Base-by-base conservation (phyloP, 2,888 invertebrate genomes). In the Xestia rhomboidea region DNA sequence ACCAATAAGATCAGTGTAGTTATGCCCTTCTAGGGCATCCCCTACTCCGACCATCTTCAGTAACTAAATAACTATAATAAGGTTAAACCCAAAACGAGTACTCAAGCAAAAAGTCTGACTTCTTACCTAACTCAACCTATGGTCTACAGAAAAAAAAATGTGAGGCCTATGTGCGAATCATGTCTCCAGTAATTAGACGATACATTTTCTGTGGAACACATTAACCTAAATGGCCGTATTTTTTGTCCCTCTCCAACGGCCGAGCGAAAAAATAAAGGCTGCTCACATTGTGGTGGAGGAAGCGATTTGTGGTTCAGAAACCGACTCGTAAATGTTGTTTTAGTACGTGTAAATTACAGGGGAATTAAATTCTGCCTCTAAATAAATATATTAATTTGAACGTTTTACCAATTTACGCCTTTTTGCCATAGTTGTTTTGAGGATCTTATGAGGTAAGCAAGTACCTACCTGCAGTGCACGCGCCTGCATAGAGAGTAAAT, bases 111-210 rank as follows among this genome's bases (percentile, higher is more conserved):
- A 80, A 24, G 8, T 2, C 15, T 24, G 60, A 72, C 77, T 88
- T 80, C 78, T 71, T 79, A 74, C 51, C 34, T 77, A 74, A 57
- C 30, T 76, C 80, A 68, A 30, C 66, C 15, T 57, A 64, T 66
- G 34, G 67, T n/a, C 13, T 13, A 62, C 21, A 21, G 7, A 38
- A 67, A 82, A 87, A 54, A 84, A 87, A 84, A 81, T 69, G 34
- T 69, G n/a, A 63, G 60, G 54, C 34, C 78, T 70, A 82, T 82
- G 86, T 81, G 81, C 49, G 86, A 91, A 89, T 88, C 89, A 89
- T 83, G 87, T 91, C 91, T 89, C 85, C 88, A 85, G 90, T 94
- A 95, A 95, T 94, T 94, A 94, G 92, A 90, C 92, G 90, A 93
- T 93, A 93, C 93, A 92, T 93, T 92, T 90, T 91, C 91, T 81